Percentiles rank a stretch among this genome's conserved stretches.
These are phyloP conservation scores for Forficula auricularia DNA, from an alignment of 1,140 invertebrate genomes.

Conservation along the genomic window DNA sequence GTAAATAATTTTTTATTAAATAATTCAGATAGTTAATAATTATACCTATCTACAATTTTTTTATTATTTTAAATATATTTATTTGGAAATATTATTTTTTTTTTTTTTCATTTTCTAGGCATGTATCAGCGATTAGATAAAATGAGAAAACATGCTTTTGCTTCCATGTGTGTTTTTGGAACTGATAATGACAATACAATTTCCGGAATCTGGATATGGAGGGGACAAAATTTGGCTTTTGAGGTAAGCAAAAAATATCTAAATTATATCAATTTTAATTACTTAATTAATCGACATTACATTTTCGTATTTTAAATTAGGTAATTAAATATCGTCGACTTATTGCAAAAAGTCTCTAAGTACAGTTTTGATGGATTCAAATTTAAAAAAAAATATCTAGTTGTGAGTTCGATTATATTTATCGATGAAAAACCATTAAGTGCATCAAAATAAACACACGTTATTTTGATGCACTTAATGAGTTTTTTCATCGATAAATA, in stretches of 20 bases:
- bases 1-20: too few species aligned
- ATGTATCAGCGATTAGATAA: constrained; percentile 98
- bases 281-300: not conserved
- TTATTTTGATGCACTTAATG: too few species aligned
- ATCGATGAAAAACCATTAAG: too few species aligned
- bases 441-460: too few species aligned
- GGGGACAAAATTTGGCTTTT: constrained; percentile 87
- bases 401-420: too few species aligned
- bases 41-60: not conserved
- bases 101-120: constrained; percentile 29
- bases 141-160: constrained; percentile 91
- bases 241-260: constrained; percentile 46
- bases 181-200: constrained; percentile 82
- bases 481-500: too few species aligned
- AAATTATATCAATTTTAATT: constrained; percentile 7
- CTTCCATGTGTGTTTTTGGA: constrained; percentile 84
- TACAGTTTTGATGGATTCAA: too few species aligned
- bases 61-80: not conserved
- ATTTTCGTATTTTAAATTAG: not conserved
- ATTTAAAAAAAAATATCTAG: too few species aligned
- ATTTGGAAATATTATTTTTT: too few species aligned
- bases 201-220: constrained; percentile 93
- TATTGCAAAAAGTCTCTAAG: too few species aligned
- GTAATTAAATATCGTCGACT: too few species aligned
- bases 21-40: constrained; percentile 2